These are phyloP conservation scores for Chromobotia macracanthus DNA, from an alignment of 2,797 vertebrate genomes.

Conservation along the genomic window DNA sequence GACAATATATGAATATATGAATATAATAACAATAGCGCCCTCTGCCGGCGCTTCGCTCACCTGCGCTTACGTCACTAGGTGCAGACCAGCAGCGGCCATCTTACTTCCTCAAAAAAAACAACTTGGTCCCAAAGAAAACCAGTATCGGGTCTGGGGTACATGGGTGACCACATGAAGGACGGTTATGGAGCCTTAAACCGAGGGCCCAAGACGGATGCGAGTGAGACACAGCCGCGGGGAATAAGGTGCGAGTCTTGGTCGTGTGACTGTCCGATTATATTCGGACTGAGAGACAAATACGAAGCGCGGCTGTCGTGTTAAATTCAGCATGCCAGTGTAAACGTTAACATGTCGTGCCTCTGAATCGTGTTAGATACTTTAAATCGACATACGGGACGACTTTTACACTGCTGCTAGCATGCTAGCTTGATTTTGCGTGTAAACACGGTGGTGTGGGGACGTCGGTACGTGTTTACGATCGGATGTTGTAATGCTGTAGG, in stretches of 20 bases:
- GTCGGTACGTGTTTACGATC: neutral
- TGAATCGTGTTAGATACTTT: neutral
- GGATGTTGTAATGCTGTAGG: too few relatives aligned
- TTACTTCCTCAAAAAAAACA: conserved; percentile 78
- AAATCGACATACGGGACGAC: too few relatives aligned
- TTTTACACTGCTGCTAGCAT: neutral
- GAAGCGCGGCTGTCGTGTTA: conserved; percentile 4
- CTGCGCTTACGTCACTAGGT: conserved; percentile 75
- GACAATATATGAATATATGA: too few relatives aligned
- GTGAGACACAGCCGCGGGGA: neutral
- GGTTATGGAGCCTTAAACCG: conserved; percentile 36
- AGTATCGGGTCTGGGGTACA: conserved; percentile 19
- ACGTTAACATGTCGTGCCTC: neutral
- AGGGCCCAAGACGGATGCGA: neutral
- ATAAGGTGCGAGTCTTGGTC: conserved; percentile 30
- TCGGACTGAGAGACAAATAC: neutral
- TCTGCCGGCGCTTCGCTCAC: conserved; percentile 22
- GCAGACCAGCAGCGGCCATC: conserved; percentile 80
- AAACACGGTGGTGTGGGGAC: too few relatives aligned
- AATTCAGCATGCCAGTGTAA: too few relatives aligned
- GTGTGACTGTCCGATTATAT: conserved; percentile 1
- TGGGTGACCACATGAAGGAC: conserved; percentile 18
- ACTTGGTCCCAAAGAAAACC: conserved; percentile 68
- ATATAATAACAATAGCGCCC: conserved; percentile 18
- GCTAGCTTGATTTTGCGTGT: conserved; percentile 2